phyloP scores from a whole-genome alignment of 2,888 invertebrate species.

The Drosophila gaucha region DNA sequence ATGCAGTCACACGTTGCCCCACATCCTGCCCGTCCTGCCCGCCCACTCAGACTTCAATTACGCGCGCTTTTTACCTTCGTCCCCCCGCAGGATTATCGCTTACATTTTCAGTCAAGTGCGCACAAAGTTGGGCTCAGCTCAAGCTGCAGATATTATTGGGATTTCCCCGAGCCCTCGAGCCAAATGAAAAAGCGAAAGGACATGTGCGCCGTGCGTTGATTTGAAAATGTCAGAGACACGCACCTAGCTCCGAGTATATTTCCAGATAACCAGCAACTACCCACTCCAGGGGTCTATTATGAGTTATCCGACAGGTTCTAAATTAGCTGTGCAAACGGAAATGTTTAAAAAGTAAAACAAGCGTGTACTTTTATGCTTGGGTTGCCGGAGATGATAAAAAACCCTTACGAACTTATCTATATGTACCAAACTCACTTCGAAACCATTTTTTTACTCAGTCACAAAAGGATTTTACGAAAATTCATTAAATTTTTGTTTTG shows the following conservation, averaged over 20 bases:
- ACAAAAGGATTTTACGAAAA: too few species aligned
- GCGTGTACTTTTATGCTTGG: not conserved
- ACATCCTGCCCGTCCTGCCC: constrained; percentile 5
- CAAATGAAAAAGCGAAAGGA: constrained; percentile 58
- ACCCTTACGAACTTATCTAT: too few species aligned
- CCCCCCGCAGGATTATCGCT: constrained; percentile 70
- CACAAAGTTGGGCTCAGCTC: constrained; percentile 48
- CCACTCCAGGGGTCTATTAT: constrained; percentile 12
- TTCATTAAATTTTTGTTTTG: too few species aligned
- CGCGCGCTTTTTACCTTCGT: constrained; percentile 55
- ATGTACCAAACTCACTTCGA: not conserved
- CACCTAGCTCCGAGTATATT: constrained; percentile 25
- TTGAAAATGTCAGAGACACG: constrained; percentile 65
- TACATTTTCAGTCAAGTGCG: constrained; percentile 73
- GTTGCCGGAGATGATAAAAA: not conserved
- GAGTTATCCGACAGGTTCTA: constrained; percentile 52
- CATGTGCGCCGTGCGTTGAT: constrained; percentile 59
- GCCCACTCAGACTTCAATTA: constrained; percentile 62
- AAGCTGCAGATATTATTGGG: constrained; percentile 47
- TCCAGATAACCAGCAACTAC: not conserved
- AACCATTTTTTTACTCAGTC: too few species aligned
- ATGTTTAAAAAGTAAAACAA: constrained; percentile 14
- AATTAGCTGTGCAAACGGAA: constrained; percentile 21
- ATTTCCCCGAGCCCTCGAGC: not conserved
- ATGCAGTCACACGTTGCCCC: constrained; percentile 50